phyloP scores from a whole-genome alignment of 2,797 vertebrate species.

The Halcyon badia region DNA sequence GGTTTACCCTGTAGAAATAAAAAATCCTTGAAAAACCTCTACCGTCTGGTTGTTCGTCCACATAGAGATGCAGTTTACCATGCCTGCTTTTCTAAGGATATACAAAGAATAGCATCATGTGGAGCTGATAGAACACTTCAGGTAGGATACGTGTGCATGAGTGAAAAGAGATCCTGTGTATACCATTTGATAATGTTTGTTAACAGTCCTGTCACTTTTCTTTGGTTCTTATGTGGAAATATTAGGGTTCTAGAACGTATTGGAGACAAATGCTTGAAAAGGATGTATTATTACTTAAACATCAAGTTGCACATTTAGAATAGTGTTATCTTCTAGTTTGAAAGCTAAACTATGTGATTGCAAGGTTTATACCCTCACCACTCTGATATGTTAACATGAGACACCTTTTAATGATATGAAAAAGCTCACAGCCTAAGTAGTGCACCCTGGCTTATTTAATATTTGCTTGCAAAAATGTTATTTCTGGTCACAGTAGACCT shows the following conservation, averaged over 20 bases:
- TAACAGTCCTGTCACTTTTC: not conserved
- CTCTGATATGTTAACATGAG: rapidly evolving
- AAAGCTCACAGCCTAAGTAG: not conserved
- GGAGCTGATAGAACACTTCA: slow-evolving; percentile 91
- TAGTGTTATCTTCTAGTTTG: not conserved
- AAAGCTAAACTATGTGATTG: not conserved
- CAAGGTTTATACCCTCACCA: not conserved
- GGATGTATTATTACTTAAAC: not conserved
- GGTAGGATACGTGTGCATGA: slow-evolving; percentile 76
- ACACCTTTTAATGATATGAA: not conserved
- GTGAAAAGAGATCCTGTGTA: not conserved
- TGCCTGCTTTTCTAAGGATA: slow-evolving; percentile 93
- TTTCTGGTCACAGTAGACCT: not conserved
- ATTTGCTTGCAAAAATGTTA: not conserved
- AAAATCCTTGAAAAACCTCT: slow-evolving; percentile 87
- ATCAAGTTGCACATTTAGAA: not conserved
- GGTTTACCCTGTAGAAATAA: slow-evolving; percentile 87
- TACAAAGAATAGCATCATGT: slow-evolving; percentile 91
- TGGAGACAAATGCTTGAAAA: not conserved
- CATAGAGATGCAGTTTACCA: slow-evolving; percentile 92
- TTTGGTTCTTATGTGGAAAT: not conserved
- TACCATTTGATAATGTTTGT: not conserved
- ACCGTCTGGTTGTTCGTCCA: slow-evolving; percentile 91
- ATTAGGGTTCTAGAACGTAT: rapidly evolving
- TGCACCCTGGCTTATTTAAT: not conserved